Evolutionary conservation across 2,113 vertebrate species (phyloP), one percentile per base, ranked within the genome.

Genomic region (Oncorhynchus nerka): DNA sequence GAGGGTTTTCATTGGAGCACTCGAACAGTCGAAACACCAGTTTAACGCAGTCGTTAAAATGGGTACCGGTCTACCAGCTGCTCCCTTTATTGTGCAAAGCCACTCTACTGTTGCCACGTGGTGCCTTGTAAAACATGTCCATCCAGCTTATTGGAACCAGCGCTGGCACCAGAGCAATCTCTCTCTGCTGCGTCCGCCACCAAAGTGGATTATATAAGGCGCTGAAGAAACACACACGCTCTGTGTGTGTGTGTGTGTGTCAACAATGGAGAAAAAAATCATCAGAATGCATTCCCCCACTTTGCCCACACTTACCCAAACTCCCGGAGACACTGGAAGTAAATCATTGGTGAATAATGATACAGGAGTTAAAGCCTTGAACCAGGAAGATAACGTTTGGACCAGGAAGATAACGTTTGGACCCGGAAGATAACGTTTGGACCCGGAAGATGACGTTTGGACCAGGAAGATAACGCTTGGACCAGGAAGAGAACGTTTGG

Each of bases 151-250:
- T 20, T 3, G 67, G 8, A 68, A 68, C 30, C 5, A 30, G 65
- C 65, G 11, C 26, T 30, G 30, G 65, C 13, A 67, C 11, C 22
- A 55, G 13, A 4, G 16, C 51, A 16, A 19, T 55, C 51, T 55
- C 13, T 15, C 15, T 55, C 15, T 55, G 51, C 16, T 68, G 30
- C 26, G 24, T 20, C 11, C 20, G 22, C 22, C 13, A 13, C 11
- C n/a, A 70, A 49, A 70, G 68, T 48, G 68, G 68, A 70, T 70
- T 70, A 70, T 49, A 6, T 49, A 70, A 70, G n/a, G 8, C 22
- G 16, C n/a, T 22, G 34, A n/a, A 19, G 22, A 9, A 9, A 39
- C 9, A 48, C 8, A n/a, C 28, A 20, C 30, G 0, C 66, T 0
- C 4, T 61, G n/a, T 62, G 45, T 62, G 45, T 70, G 19, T 61